These are phyloP conservation scores for Helicoverpa armigera DNA, from an alignment of 1,140 invertebrate genomes.

Conservation along the genomic window DNA sequence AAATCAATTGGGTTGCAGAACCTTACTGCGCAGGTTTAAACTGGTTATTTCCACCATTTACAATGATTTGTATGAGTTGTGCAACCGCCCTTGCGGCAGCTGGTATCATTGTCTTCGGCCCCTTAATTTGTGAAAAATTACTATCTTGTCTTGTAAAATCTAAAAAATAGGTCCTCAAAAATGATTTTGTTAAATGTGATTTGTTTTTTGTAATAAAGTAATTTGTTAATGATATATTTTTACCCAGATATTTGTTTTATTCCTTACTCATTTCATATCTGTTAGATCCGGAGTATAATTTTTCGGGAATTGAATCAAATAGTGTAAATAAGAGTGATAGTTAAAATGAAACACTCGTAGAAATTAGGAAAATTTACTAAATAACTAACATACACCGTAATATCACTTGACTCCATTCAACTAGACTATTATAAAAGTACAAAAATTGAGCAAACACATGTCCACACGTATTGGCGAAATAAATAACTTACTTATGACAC, in stretches of 20 bases:
- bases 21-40: background rate
- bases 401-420: conserved; percentile 85
- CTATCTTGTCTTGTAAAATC: conserved; percentile 64
- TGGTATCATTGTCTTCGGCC: conserved; percentile 64
- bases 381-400: conserved; percentile 84
- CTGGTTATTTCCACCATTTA: background rate
- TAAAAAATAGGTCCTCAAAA: conserved; percentile 2
- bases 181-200: background rate
- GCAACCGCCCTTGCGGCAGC: conserved; percentile 63
- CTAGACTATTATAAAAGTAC: conserved; percentile 68
- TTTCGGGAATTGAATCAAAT: no score
- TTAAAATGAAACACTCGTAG: conserved; percentile 62
- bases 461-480: conserved; percentile 73
- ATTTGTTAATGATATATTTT: background rate
- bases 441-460: conserved; percentile 81
- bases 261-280: background rate
- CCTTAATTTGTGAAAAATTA: conserved; percentile 70
- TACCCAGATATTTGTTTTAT: background rate
- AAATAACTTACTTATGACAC: conserved; percentile 79
- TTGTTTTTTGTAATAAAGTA: background rate
- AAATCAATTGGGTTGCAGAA: background rate
- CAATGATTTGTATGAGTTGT: conserved; percentile 73
- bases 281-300: no score
- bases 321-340: background rate
- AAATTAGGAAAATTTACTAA: conserved; percentile 79